Conservation (phyloP, 2,113 vertebrate species). For the Sakesphorus luctuosus region DNA sequence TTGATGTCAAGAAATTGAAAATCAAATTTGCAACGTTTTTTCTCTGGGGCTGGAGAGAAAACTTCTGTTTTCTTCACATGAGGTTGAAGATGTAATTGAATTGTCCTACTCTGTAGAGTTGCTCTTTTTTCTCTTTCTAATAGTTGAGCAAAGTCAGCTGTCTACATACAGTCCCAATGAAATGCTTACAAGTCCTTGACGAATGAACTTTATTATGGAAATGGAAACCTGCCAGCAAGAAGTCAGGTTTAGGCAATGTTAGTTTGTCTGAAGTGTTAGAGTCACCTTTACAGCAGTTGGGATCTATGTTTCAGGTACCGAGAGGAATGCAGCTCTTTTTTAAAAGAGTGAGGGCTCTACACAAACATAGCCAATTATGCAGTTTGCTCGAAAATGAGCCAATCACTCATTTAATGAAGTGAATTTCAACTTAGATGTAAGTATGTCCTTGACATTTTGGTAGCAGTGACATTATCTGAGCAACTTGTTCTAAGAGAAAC, state of each 20-base stretch:
- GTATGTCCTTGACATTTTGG: constrained; percentile 40
- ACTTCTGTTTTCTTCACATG: neutral
- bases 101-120: neutral
- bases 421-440: neutral
- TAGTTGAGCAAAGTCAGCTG: neutral
- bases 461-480: constrained; percentile 9
- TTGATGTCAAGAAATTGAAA: neutral
- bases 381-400: neutral
- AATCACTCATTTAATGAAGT: constrained; percentile 41
- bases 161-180: neutral
- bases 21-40: neutral
- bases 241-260: constrained; percentile 11
- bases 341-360: neutral
- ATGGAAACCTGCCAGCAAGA: constrained; percentile 46
- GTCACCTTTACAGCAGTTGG: constrained; percentile 33
- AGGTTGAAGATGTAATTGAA: constrained; percentile 32
- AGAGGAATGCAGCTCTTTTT: neutral
- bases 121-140: neutral
- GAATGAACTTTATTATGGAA: constrained; percentile 41
- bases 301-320: neutral
- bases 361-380: neutral
- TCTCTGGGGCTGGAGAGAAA: neutral
- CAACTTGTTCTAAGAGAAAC: neutral
- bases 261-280: constrained; percentile 23
- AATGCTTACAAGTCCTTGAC: constrained; percentile 22